A percentile compares a stretch with the other conserved stretches of the same genome.
Conservation (phyloP, 2,113 vertebrate genomes). For the Cardinalis cardinalis region DNA sequence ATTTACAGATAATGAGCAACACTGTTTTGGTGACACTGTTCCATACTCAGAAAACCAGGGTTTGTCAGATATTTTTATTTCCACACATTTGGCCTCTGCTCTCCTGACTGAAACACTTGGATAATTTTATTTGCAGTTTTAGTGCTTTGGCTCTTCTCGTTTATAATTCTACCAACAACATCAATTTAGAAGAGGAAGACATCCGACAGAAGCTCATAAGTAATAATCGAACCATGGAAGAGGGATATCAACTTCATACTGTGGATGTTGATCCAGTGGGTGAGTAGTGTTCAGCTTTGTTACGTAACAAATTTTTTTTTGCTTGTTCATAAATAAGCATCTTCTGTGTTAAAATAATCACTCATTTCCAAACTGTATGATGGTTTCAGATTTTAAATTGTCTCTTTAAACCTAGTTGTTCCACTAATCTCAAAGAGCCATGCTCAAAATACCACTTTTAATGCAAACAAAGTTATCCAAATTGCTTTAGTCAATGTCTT, state of each 20-base stretch:
- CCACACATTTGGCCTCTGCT: neutral
- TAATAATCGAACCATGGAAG: slow-evolving; percentile 51
- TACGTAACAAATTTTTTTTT: neutral
- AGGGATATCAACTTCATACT: slow-evolving; percentile 62
- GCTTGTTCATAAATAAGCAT: neutral
- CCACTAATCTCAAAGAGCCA: neutral
- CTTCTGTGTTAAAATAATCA: neutral
- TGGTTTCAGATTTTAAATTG: neutral
- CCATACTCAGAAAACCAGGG: neutral
- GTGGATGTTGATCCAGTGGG: slow-evolving; percentile 75
- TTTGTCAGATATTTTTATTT: slow-evolving; percentile 18
- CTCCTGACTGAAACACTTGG: slow-evolving; percentile 7
- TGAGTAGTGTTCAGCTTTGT: slow-evolving; percentile 57
- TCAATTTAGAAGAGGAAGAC: slow-evolving; percentile 69
- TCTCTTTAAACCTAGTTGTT: neutral
- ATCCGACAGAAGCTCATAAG: slow-evolving; percentile 72
- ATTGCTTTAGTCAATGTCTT: neutral
- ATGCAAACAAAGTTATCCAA: neutral
- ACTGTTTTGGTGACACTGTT: neutral
- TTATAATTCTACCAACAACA: slow-evolving; percentile 76
- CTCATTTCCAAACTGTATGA: neutral
- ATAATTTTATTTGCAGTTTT: slow-evolving; percentile 69
- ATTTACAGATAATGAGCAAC: neutral
- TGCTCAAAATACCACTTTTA: neutral
- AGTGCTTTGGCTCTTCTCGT: slow-evolving; percentile 81